These are phyloP conservation scores for Drosophila paucipuncta DNA, from an alignment of 2,888 invertebrate genomes.

Conservation along the genomic window DNA sequence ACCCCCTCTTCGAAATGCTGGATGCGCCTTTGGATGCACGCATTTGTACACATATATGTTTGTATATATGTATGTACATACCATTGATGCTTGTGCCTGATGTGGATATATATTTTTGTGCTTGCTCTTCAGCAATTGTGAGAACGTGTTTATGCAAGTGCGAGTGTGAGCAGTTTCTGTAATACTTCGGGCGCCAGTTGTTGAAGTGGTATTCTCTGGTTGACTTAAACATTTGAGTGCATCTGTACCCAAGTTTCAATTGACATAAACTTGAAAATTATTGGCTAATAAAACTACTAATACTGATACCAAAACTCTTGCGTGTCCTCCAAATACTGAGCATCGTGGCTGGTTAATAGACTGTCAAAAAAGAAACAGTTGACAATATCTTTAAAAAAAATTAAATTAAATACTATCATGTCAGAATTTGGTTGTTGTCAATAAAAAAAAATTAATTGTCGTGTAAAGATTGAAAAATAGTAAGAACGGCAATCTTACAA, in stretches of 20 bases:
- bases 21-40: neutral
- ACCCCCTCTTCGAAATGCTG: neutral
- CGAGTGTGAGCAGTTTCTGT: constrained; percentile 1
- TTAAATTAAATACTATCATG: too few relatives aligned
- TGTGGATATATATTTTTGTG: constrained; percentile 1
- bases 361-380: too few relatives aligned
- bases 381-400: too few relatives aligned
- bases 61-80: neutral
- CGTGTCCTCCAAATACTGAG: neutral
- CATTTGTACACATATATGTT: neutral
- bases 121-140: constrained; percentile 3
- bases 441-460: neutral
- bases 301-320: neutral
- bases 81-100: neutral
- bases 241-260: neutral
- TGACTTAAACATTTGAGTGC: neutral
- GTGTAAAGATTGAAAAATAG: neutral
- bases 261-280: neutral
- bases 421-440: neutral
- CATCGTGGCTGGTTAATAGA: too few relatives aligned
- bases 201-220: neutral
- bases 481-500: neutral
- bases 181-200: constrained; percentile 3
- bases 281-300: neutral
- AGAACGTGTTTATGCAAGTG: constrained; percentile 6